A percentile compares a stretch with the other conserved stretches of the same genome.
These are phyloP conservation scores for Poeciliopsis turrubarensis DNA, from an alignment of 2,113 vertebrate genomes.

Conservation along the genomic window DNA sequence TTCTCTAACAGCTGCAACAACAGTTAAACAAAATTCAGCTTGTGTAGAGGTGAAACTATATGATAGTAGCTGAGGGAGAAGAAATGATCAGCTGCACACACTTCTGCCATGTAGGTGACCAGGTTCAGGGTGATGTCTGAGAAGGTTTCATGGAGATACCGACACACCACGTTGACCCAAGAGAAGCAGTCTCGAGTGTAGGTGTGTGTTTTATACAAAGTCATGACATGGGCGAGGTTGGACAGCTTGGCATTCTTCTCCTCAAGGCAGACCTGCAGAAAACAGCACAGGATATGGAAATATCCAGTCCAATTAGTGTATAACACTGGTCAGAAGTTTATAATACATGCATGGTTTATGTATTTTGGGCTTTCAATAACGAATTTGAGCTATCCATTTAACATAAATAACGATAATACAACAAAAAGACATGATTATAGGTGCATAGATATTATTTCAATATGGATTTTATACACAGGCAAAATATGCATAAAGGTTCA, in stretches of 20 bases:
- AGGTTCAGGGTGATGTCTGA: conserved; percentile 90
- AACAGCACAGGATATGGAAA: neutral
- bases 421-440: neutral
- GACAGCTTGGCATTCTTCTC: conserved; percentile 96
- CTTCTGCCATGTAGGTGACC: conserved; percentile 96
- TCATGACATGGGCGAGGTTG: conserved; percentile 98
- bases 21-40: conserved; percentile 18
- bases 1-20: conserved; percentile 90
- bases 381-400: neutral
- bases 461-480: no score
- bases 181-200: conserved; percentile 94
- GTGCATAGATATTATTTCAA: neutral
- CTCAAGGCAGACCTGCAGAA: conserved; percentile 89
- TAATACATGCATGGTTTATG: no score
- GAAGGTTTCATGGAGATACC: conserved; percentile 96
- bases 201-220: conserved; percentile 94
- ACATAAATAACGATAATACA: neutral
- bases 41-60: neutral
- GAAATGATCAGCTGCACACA: conserved; percentile 55
- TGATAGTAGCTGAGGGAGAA: neutral
- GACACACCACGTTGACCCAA: conserved; percentile 96
- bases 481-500: no score
- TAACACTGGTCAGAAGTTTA: neutral
- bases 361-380: neutral
- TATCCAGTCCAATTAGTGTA: neutral